These are phyloP conservation scores for Bergia puertoricense DNA, from an alignment of 92 coral and sea anemone species.

Conservation along the genomic window DNA sequence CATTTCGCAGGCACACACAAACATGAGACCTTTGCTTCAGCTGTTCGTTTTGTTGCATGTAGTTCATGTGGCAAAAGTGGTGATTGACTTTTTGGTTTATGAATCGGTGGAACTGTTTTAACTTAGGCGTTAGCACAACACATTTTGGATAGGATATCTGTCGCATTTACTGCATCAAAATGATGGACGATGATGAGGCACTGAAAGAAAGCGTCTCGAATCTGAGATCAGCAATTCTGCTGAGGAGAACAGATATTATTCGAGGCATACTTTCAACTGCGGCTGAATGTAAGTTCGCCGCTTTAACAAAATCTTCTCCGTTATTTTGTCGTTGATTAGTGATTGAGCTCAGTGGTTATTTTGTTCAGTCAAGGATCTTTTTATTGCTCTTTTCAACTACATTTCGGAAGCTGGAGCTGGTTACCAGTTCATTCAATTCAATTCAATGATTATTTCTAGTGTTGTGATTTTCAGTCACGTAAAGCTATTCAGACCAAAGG, in stretches of 20 bases:
- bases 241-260: conserved; percentile 90
- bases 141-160: not conserved
- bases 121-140: not conserved
- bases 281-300: conserved; percentile 86
- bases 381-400: not conserved
- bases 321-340: not conserved
- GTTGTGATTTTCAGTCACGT: no score
- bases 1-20: conserved; percentile 28
- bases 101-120: not conserved
- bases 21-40: not conserved
- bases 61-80: not conserved
- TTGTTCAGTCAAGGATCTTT: not conserved
- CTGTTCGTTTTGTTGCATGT: not conserved
- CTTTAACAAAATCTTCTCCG: not conserved
- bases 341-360: not conserved
- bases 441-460: no score
- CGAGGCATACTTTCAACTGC: conserved; percentile 95
- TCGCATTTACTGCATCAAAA: not conserved
- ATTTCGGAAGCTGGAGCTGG: not conserved
- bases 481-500: no score
- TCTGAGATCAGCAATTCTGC: conserved; percentile 83
- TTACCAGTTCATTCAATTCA: no score
- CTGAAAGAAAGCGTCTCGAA: conserved; percentile 90
- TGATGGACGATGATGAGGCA: conserved; percentile 96
- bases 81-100: not conserved